Evolutionary conservation across 35 echinoderm and acorn worm species (phyloP).

Genomic region (Stichopus chloronotus): DNA sequence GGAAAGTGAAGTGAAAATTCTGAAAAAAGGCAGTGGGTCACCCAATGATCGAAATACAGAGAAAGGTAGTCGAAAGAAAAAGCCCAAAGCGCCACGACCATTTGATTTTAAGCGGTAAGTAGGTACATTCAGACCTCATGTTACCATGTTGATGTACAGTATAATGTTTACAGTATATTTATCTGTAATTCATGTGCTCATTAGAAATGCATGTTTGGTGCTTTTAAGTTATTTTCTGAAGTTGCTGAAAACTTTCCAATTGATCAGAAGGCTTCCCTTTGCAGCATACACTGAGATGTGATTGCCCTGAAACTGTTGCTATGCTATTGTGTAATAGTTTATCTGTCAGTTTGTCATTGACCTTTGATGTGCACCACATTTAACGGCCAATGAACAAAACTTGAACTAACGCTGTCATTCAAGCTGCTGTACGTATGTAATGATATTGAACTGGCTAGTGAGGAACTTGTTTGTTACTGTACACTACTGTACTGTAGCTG

Average conservation of each 20-base stretch:
- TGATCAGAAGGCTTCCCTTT: not conserved
- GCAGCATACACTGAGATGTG: not conserved
- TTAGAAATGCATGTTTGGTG: not conserved
- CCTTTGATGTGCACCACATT: no score
- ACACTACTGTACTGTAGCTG: no score
- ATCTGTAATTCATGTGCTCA: not conserved
- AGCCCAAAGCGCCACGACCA: constrained; percentile 36
- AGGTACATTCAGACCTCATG: not conserved
- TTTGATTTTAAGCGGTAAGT: constrained; percentile 62
- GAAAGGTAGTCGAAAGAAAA: constrained; percentile 32
- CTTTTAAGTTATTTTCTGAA: not conserved
- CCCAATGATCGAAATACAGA: not conserved
- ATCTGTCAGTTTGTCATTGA: no score
- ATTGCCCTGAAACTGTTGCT: not conserved
- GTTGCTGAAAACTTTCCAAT: not conserved
- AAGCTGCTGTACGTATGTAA: no score
- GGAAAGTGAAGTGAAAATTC: constrained; percentile 4
- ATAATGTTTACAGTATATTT: not conserved
- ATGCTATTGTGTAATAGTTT: no score
- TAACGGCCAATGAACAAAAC: no score
- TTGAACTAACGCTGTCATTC: no score
- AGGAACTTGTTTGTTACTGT: no score
- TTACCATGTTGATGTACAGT: no score
- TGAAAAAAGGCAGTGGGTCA: not conserved
- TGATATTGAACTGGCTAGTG: no score